These are phyloP conservation scores for Pachyramphus minor DNA, from an alignment of 2,113 vertebrate species.

Conservation along the genomic window DNA sequence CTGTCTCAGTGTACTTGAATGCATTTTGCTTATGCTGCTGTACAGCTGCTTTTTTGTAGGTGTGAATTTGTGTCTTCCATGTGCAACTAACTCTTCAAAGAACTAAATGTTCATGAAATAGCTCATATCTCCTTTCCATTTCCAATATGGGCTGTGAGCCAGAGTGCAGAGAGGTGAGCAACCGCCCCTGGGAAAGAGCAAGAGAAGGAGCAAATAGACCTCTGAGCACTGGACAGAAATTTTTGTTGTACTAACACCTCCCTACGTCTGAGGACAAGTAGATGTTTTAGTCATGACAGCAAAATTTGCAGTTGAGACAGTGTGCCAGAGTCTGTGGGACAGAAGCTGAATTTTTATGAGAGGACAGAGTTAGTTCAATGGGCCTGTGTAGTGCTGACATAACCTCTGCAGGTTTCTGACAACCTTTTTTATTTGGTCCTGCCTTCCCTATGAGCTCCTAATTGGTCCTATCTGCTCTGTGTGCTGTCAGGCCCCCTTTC, in stretches of 20 bases:
- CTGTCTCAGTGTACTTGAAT: conserved; percentile 14
- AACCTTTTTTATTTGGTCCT: neutral
- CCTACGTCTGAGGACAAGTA: neutral
- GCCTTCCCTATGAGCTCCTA: neutral
- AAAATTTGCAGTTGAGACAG: neutral
- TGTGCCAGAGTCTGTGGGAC: neutral
- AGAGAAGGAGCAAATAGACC: neutral
- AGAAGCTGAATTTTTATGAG: neutral
- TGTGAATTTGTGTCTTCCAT: neutral
- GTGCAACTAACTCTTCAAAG: neutral
- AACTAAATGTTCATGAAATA: neutral
- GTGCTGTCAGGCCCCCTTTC: neutral
- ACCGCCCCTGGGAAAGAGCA: neutral
- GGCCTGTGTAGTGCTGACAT: neutral
- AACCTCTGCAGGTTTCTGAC: neutral
- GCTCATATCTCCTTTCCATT: neutral
- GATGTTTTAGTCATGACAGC: neutral
- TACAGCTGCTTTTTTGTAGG: conserved; percentile 6
- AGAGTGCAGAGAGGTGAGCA: neutral
- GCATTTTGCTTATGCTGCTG: neutral
- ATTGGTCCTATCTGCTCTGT: neutral
- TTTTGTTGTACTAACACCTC: neutral
- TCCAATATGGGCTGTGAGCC: neutral
- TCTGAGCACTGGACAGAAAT: neutral
- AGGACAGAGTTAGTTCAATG: neutral